These are phyloP conservation scores for Zaprionus ornatus DNA, from an alignment of 1,140 invertebrate genomes.

Conservation along the genomic window DNA sequence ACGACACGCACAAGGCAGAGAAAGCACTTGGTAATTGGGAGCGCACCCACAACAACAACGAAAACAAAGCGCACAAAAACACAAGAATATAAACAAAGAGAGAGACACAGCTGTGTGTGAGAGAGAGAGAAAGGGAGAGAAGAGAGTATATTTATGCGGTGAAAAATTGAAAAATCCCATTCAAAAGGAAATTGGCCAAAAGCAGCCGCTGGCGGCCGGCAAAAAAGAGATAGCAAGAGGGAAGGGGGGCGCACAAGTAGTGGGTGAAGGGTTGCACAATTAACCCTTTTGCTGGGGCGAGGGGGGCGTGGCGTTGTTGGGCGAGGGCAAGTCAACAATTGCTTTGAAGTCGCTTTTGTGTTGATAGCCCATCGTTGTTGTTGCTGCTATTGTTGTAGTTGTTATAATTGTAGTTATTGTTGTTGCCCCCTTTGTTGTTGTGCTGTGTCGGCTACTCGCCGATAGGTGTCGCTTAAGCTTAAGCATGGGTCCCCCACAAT, in stretches of 20 bases:
- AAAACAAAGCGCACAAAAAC: slow-evolving; percentile 16
- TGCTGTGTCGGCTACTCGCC: slow-evolving; percentile 6
- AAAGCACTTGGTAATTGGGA: slow-evolving; percentile 61
- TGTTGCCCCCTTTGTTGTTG: background rate
- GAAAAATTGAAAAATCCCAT: slow-evolving; percentile 52
- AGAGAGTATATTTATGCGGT: slow-evolving; percentile 31
- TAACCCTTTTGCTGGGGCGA: slow-evolving; percentile 61
- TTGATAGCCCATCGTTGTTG: slow-evolving; percentile 8
- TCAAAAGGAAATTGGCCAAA: slow-evolving; percentile 33
- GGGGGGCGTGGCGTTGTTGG: slow-evolving; percentile 17
- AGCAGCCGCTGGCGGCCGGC: slow-evolving; percentile 28
- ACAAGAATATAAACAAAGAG: slow-evolving; percentile 17
- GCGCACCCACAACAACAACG: slow-evolving; percentile 57
- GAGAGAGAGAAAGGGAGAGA: slow-evolving; percentile 4
- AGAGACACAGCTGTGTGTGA: slow-evolving; percentile 5
- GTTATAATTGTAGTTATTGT: background rate
- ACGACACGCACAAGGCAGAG: slow-evolving; percentile 30
- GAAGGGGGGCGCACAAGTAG: background rate
- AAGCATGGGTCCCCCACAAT: slow-evolving; percentile 16
- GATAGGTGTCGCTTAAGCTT: slow-evolving; percentile 17
- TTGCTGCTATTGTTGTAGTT: background rate
- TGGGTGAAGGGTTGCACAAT: slow-evolving; percentile 51
- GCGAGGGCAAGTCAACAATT: slow-evolving; percentile 42
- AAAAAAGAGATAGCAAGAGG: background rate
- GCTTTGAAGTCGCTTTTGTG: slow-evolving; percentile 49